Evolutionary conservation across 2,797 vertebrate genomes (phyloP), one percentile per base, ranked within the genome.

Genomic region (Micrastur ruficollis): DNA sequence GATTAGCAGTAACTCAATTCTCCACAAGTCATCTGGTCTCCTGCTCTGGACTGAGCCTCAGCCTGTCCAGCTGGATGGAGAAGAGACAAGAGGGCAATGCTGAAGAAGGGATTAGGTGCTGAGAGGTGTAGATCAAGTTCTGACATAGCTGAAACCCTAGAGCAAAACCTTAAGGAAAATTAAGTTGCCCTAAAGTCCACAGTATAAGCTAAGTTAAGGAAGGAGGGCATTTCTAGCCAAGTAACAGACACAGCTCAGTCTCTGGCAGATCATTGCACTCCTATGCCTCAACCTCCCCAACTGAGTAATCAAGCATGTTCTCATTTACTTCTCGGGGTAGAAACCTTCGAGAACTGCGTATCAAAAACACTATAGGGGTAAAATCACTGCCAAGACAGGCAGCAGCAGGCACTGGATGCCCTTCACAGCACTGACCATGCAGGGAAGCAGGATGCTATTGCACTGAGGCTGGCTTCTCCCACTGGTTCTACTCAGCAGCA

Each of bases 31-130:
- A 56, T 11, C 32, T 20, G 49, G 52, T 18, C 34, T 26, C 47
- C 73, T 26, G 40, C 58, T 52, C 47, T 1, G 3, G 58, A 22
- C 26, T 2, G 16, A 93, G 56, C 75, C 53, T n/a, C 13, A 38
- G 42, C 29, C 75, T 17, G 18, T 5, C 34, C 55, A 23, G 49
- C 21, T 11, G 25, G 11, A 25, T 1, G 14, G 32, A 87, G 36
- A 29, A 46, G 73, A 44, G 65, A 19, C 50, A 53, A 22, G 53
- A 91, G 34, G 14, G 58, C 21, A 36, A 58, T 0, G 0, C 22
- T 10, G 19, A 59, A 42, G 74, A 49, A 22, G 15, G 52, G 27
- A 9, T 34, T 6, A 53, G 1, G 4, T 0, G 0, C 46, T 2
- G 12, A 61, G 53, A 81, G 76, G 21, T 7, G 11, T 1, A n/a